Base-by-base conservation (phyloP, 2,113 vertebrate species). In the Tamias sibiricus region DNA sequence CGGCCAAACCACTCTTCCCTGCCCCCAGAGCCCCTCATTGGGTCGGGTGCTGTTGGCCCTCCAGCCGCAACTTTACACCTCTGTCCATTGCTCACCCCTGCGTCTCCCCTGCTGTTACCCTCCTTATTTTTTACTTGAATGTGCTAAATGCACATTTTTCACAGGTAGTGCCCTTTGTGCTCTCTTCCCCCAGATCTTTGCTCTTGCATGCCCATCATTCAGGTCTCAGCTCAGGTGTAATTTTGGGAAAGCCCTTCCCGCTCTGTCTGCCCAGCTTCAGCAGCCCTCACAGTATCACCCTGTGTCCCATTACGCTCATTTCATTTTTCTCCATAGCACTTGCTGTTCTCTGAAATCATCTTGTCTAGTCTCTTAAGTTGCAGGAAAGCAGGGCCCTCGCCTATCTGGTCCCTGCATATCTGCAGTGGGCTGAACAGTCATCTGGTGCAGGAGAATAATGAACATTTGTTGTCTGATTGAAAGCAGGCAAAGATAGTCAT, bases 201-300 rank as follows among this genome's bases (percentile, higher is more conserved):
- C 57, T 42, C 64, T 90, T 89, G 64, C 44, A 0, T 80, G 8
- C 17, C 26, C 49, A 24, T 59, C 11, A 8, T 42, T 87, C 20
- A 75, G 17, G 17, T 75, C 86, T 79, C 62, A 59, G 83, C 35
- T 66, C 26, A 71, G 4, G 19, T 74, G n/a, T 37, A 37, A 52
- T 22, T 32, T 59, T 68, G n/a, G 66, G 32, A 30, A 4, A 71
- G 87, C 17, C 59, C 24, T 62, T 62, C 59, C 69, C 44, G 52
- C 12, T 26, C 30, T 59, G 80, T 7, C 28, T 2, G 0, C 32
- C 44, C 32, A 0, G 0, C 20, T 4, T 52, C 42, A 69, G 13
- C 22, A 24, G 59, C 9, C 52, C 22, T 35, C 24, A 1, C 59
- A 9, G 3, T 14, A 1, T 40, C 54, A 2, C 2, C 0, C 16